Base-by-base conservation (phyloP, 2,113 vertebrate genomes). In the Antennarius striatus region DNA sequence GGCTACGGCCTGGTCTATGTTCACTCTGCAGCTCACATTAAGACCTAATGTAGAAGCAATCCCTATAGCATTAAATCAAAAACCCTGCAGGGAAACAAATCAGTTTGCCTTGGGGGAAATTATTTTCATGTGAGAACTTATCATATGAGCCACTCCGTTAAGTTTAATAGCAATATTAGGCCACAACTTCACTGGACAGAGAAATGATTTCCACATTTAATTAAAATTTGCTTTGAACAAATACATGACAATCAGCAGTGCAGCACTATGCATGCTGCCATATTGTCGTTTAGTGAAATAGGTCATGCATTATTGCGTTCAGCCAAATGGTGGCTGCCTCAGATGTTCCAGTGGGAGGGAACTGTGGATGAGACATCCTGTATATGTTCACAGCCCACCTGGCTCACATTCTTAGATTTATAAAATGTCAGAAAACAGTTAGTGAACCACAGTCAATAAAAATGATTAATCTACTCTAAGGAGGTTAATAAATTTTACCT, bases 401-500 rank as follows among this genome's bases (percentile, higher is more conserved):
- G 42, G 16, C 29, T 71, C 40, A 14, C 45, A 79, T 63, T 36
- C 29, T 71, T 45, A 14, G 48, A 79, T 63, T 36, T 56, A 63
- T 47, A 54, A 46, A 63, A 67, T 50, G 69, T 74, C 67, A 66
- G 69, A 65, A 16, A 53, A 48, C 16, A 68, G 53, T 17, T 4
- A 1, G 56, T 66, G 63, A 80, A 57, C 52, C 32, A 4, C 6
- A 67, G 63, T 65, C 47, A 49, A 80, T 84, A 72, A 59, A 75
- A 73, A 76, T 71, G 51, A 58, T 68, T 59, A 46, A 79, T 76
- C 56, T 16, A 30, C 51, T 57, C 49, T 12, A 28, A 39, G 63
- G 59, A 76, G 73, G 77, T 70, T 68, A 82, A 87, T 80, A 50
- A 73, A 66, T 71, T 67, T 86, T 51, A 98, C 98, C 96, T 98